These are phyloP conservation scores for Antechinus flavipes DNA, from an alignment of 2,113 vertebrate genomes.

Conservation along the genomic window DNA sequence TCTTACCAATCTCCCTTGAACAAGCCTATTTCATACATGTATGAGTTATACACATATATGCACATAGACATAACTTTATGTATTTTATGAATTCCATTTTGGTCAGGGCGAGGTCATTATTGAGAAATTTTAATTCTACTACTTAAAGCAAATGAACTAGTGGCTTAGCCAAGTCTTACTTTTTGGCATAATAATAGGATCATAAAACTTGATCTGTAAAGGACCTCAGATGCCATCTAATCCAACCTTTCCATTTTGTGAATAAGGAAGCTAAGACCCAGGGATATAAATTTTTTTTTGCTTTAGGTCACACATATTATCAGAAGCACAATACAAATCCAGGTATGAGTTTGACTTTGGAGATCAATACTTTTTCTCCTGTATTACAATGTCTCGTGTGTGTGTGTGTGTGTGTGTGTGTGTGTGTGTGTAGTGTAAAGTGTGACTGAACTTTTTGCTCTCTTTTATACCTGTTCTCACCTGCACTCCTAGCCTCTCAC, in stretches of 20 bases:
- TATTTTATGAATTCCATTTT: not conserved
- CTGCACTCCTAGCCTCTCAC: not conserved
- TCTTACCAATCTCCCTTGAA: not conserved
- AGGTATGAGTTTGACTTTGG: not conserved
- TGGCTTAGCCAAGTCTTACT: not conserved
- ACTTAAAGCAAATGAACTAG: not conserved
- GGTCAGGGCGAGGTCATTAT: not conserved
- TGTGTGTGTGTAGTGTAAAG: not conserved
- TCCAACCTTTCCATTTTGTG: not conserved
- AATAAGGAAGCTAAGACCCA: not conserved
- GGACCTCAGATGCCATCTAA: not conserved
- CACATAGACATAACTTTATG: not conserved
- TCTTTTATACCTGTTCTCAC: not conserved
- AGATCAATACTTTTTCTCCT: not conserved
- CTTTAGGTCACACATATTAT: not conserved
- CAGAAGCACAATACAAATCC: not conserved
- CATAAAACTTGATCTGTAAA: not conserved
- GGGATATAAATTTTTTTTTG: not conserved
- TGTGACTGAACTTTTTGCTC: not conserved
- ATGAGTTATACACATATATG: not conserved
- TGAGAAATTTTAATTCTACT: not conserved
- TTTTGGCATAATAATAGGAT: not conserved
- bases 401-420: not conserved
- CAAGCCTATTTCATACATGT: not conserved
- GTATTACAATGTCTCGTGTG: not conserved